phyloP scores from a whole-genome alignment of 2,888 invertebrate genomes.

The Latheticus oryzae region DNA sequence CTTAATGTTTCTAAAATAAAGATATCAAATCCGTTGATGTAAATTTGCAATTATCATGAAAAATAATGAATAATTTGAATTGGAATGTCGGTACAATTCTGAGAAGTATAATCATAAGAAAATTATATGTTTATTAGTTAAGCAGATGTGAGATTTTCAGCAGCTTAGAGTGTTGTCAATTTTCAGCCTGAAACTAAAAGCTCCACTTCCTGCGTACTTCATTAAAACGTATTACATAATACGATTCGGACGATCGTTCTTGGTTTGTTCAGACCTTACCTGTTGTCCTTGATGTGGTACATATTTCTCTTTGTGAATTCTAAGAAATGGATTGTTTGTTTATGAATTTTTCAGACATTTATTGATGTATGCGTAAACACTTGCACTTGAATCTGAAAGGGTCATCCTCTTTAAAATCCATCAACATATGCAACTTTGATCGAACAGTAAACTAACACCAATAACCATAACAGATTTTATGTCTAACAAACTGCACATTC shows the following conservation, averaged over 20 bases:
- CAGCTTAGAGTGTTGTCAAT: no score
- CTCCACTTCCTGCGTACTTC: not conserved
- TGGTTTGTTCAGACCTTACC: conserved; percentile 38
- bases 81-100: conserved; percentile 30
- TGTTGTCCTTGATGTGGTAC: conserved; percentile 43
- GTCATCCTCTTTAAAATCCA: no score
- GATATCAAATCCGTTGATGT: not conserved
- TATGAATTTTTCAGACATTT: conserved; percentile 25
- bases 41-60: conserved; percentile 1
- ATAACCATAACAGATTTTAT: no score
- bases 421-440: no score
- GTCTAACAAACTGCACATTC: no score
- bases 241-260: conserved; percentile 24
- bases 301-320: conserved; percentile 42
- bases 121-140: conserved; percentile 29
- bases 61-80: conserved; percentile 26
- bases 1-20: no score
- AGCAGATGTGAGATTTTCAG: conserved; percentile 25
- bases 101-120: conserved; percentile 14
- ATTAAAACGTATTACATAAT: conserved; percentile 41
- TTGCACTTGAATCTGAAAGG: no score
- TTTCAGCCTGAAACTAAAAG: no score
- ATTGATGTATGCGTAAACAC: conserved; percentile 19
- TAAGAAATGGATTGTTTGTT: conserved; percentile 37
- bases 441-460: no score